Evolutionary conservation across 1,140 invertebrate species (phyloP), one percentile per base, ranked within the genome.

Genomic region (Pentalonia nigronervosa): DNA sequence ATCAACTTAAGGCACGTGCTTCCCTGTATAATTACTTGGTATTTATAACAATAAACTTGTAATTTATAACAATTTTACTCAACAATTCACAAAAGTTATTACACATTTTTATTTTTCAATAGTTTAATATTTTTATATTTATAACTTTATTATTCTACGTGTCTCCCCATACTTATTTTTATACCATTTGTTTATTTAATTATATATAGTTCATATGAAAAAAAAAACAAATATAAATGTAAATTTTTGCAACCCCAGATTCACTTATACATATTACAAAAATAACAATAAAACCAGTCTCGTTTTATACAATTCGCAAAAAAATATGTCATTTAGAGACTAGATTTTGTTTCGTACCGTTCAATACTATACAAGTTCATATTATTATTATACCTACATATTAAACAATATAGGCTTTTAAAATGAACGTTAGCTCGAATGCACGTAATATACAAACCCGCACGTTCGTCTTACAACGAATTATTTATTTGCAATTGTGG

Each of bases 201-300:
- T 76, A 76, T 76, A 76, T 76, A n/a, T 7, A 76, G 60, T 76
- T 76, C 60, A 76, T 76, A 76, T 76, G 60, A 76, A 76, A 76
- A 76, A 67, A 67, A 76, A 76, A 76, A 76, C 60, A 76, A 76
- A 76, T 86, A 86, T 86, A 86, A 86, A 86, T 86, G 83, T 41
- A 86, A 86, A 86, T 86, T 41, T 86, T 25, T 45, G 23, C 23
- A 25, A 41, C 23, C 83, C 36, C 36, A 41, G 9, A 45, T 25
- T 86, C 36, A 45, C 36, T 45, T 45, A 41, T 41, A 86, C 36
- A 45, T 86, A 86, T 86, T 86, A 86, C 83, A 86, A 86, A 86
- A 86, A 45, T 86, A 45, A 41, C 23, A 86, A 86, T 41, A 86
- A 86, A 41, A 86, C 36, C 41, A 86, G 36, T 45, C 41, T 86